Evolutionary conservation across 2,888 invertebrate species (phyloP).

Genomic region (Spodoptera picta): DNA sequence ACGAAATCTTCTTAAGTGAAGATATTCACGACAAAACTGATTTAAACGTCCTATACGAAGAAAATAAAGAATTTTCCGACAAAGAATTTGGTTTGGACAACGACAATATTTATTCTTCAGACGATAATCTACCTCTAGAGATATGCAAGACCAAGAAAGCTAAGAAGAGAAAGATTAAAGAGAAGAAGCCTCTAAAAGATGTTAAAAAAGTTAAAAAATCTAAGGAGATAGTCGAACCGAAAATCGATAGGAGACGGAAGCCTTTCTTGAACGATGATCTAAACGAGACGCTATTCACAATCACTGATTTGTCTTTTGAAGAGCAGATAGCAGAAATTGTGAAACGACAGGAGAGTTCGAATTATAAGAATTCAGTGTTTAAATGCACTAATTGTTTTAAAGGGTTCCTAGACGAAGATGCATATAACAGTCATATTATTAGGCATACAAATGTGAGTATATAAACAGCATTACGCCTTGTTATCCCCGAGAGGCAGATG

Average conservation of each 20-base stretch:
- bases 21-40: slow-evolving; percentile 29
- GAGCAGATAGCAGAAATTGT: slow-evolving; percentile 81
- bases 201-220: slow-evolving; percentile 50
- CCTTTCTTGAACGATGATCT: slow-evolving; percentile 79
- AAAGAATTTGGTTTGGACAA: slow-evolving; percentile 30
- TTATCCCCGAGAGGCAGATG: too few relatives aligned
- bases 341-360: slow-evolving; percentile 75
- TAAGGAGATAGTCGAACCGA: slow-evolving; percentile 60
- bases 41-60: slow-evolving; percentile 17
- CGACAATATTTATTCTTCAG: slow-evolving; percentile 62
- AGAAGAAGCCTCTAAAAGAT: slow-evolving; percentile 2
- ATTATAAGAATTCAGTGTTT: slow-evolving; percentile 77
- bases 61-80: slow-evolving; percentile 24
- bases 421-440: slow-evolving; percentile 75
- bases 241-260: slow-evolving; percentile 76
- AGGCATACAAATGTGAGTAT: slow-evolving; percentile 78
- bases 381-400: slow-evolving; percentile 80
- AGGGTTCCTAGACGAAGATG: slow-evolving; percentile 79
- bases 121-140: slow-evolving; percentile 72
- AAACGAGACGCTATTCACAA: slow-evolving; percentile 77
- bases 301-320: slow-evolving; percentile 73
- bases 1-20: slow-evolving; percentile 56
- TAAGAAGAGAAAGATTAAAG: slow-evolving; percentile 32
- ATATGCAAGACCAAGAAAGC: slow-evolving; percentile 59
- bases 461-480: too few relatives aligned